These are phyloP conservation scores for Heliconius congener DNA, from an alignment of 1,140 invertebrate species.

Conservation along the genomic window DNA sequence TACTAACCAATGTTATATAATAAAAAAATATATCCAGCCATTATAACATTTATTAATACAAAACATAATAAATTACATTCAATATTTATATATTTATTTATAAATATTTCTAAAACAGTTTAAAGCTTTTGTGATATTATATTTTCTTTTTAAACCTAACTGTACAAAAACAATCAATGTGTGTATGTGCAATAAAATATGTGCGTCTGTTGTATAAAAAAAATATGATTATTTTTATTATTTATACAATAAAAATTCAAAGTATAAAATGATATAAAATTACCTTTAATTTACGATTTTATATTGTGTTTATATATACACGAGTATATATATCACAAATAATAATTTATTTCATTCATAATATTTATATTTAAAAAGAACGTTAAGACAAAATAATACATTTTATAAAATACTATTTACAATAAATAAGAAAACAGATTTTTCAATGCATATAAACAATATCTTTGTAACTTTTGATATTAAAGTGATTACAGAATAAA, in stretches of 20 bases:
- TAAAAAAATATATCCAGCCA: too few species aligned
- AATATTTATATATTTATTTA: not conserved
- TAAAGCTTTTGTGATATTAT: slow-evolving; percentile 12
- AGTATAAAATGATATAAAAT: too few species aligned
- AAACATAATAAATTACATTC: not conserved
- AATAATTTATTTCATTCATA: not conserved
- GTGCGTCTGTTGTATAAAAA: not conserved
- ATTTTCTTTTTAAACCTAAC: not conserved
- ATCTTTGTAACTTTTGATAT: too few species aligned
- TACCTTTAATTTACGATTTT: too few species aligned
- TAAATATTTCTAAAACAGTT: not conserved
- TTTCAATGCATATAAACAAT: not conserved
- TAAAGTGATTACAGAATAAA: not conserved
- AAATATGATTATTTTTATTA: not conserved
- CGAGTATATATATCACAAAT: not conserved
- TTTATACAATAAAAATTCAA: not conserved
- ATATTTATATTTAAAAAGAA: not conserved
- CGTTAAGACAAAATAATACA: not conserved
- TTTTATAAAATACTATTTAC: not conserved
- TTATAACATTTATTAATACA: too few species aligned
- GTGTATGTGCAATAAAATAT: not conserved
- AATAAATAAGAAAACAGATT: not conserved
- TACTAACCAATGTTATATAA: too few species aligned
- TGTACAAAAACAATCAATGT: not conserved
- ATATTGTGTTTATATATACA: not conserved